Conservation (phyloP, 2,888 invertebrate species). For the Philonicus albiceps region DNA sequence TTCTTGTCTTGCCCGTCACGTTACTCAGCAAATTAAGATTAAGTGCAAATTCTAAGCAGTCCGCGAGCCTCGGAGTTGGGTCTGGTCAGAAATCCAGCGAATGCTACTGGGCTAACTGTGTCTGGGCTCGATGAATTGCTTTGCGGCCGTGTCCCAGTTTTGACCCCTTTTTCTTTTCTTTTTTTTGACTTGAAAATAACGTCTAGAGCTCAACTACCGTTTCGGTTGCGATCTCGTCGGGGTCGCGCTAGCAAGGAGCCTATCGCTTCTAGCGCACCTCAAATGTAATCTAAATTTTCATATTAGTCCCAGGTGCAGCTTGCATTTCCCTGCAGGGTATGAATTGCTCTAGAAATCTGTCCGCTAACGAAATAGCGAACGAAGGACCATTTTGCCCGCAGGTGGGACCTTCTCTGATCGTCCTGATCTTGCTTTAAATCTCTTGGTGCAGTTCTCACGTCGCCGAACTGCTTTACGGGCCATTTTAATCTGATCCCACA, state of each 20-base stretch:
- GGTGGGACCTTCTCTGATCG: neutral
- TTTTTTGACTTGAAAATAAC: neutral
- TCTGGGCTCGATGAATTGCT: neutral
- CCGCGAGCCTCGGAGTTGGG: neutral
- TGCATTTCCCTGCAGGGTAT: neutral
- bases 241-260: neutral
- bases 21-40: neutral
- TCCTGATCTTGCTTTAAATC: no score
- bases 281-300: neutral
- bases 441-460: neutral
- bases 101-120: neutral
- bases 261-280: neutral
- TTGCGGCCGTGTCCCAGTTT: neutral
- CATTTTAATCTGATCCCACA: neutral
- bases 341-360: neutral
- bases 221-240: neutral
- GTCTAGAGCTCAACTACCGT: neutral
- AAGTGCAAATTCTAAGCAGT: neutral
- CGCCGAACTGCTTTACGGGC: neutral
- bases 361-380: neutral
- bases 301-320: neutral
- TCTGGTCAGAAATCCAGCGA: neutral
- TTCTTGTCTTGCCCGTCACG: neutral
- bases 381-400: neutral
- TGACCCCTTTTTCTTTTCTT: neutral